phyloP scores from a whole-genome alignment of 2,797 vertebrate species.

The Lagodon rhomboides region DNA sequence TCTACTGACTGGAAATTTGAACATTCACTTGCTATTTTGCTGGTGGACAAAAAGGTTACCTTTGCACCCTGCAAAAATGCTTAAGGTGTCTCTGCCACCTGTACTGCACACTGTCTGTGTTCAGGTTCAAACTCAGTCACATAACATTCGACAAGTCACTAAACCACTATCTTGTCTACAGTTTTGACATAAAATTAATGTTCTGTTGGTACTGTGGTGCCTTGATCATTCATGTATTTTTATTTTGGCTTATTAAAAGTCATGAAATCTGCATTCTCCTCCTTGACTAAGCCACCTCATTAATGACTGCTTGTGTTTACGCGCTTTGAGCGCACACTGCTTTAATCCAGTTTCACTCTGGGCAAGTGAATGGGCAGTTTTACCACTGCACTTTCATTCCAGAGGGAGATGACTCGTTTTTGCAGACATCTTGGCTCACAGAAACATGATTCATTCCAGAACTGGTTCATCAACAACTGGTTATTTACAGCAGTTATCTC shows the following conservation, averaged over 20 bases:
- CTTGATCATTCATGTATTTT: not conserved
- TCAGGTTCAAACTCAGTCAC: conserved; percentile 18
- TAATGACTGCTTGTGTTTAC: conserved; percentile 39
- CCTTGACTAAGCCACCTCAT: conserved; percentile 45
- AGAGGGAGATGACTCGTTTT: not conserved
- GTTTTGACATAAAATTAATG: not conserved
- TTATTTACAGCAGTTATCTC: not conserved
- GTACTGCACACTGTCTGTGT: not conserved
- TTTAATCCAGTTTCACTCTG: conserved; percentile 50
- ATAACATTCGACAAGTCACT: not conserved
- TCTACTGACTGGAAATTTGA: no score
- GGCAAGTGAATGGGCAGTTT: conserved; percentile 30
- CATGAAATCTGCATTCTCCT: conserved; percentile 14
- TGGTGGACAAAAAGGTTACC: no score
- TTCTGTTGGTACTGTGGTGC: not conserved
- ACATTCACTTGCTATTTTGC: no score
- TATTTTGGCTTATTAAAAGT: conserved; percentile 2
- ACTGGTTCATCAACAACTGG: not conserved
- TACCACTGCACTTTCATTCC: not conserved
- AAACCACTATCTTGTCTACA: not conserved
- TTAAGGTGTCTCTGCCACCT: not conserved
- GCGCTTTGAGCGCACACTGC: not conserved
- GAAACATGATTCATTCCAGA: not conserved
- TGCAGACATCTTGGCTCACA: conserved; percentile 10
- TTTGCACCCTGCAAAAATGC: not conserved